phyloP scores from a whole-genome alignment of 64 coral and sea anemone genomes.

The Montipora efflorescens region DNA sequence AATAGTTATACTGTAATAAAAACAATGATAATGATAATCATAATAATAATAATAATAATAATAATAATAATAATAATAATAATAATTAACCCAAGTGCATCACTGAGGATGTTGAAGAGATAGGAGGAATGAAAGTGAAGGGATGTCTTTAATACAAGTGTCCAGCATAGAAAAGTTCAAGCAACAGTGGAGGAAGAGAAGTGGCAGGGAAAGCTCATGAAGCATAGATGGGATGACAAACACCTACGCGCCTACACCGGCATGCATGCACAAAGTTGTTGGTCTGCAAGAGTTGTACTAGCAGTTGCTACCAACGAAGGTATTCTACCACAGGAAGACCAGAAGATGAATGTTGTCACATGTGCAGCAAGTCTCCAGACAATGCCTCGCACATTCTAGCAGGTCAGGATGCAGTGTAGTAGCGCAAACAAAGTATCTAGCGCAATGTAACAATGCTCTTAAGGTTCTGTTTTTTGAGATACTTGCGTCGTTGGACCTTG shows the following conservation, averaged over 20 bases:
- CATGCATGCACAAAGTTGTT: not conserved
- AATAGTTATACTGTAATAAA: no score
- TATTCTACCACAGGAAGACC: not conserved
- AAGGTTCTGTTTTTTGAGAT: not conserved
- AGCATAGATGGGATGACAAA: no score
- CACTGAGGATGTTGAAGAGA: no score
- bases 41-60: no score
- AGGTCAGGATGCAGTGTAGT: not conserved
- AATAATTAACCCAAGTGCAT: no score
- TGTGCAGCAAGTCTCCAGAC: not conserved
- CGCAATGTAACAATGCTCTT: not conserved
- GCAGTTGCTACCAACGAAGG: no score
- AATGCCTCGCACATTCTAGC: not conserved
- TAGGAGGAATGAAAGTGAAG: no score
- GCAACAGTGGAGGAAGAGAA: not conserved
- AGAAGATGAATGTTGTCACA: constrained; percentile 12
- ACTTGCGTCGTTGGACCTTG: not conserved
- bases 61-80: no score
- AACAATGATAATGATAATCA: no score
- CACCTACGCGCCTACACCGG: not conserved
- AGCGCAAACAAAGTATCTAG: not conserved
- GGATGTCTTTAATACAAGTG: not conserved
- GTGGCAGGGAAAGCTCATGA: constrained; percentile 23
- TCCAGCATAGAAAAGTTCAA: not conserved
- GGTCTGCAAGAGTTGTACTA: constrained; percentile 16